phyloP scores from a whole-genome alignment of 2,888 invertebrate genomes.

The Pristionchus arcanus region DNA sequence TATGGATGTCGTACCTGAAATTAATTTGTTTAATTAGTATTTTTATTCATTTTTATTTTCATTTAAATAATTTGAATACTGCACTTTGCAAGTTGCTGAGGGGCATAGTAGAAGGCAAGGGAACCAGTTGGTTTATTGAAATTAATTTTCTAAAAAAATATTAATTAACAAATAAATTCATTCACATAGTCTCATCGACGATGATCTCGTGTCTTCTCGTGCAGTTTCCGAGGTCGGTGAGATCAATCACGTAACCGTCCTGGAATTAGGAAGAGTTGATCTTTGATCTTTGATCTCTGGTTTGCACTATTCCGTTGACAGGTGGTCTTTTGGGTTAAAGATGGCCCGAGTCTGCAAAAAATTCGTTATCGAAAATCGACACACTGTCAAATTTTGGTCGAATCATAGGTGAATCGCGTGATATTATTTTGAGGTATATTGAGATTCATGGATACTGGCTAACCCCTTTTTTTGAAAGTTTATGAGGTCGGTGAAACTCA shows the following conservation, averaged over 20 bases:
- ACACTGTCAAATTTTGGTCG: too few relatives aligned
- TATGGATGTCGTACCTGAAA: constrained; percentile 31
- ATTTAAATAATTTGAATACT: background rate
- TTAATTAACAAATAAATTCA: constrained; percentile 50
- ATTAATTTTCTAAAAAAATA: too few relatives aligned
- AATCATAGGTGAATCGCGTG: too few relatives aligned
- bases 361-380: too few relatives aligned
- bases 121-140: background rate
- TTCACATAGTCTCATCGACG: constrained; percentile 68
- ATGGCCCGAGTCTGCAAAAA: too few relatives aligned
- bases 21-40: background rate
- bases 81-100: background rate
- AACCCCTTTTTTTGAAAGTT: background rate
- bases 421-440: too few relatives aligned
- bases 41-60: background rate
- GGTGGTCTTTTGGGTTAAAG: too few relatives aligned
- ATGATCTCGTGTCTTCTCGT: constrained; percentile 60
- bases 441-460: background rate
- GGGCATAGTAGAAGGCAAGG: background rate
- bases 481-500: background rate
- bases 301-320: too few relatives aligned
- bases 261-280: background rate
- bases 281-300: background rate
- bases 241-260: constrained; percentile 60
- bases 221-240: constrained; percentile 64